Percentiles rank a stretch among this genome's conserved stretches.
Evolutionary conservation across 2,113 vertebrate species (phyloP).

Genomic region (Ictidomys tridecemlineatus): DNA sequence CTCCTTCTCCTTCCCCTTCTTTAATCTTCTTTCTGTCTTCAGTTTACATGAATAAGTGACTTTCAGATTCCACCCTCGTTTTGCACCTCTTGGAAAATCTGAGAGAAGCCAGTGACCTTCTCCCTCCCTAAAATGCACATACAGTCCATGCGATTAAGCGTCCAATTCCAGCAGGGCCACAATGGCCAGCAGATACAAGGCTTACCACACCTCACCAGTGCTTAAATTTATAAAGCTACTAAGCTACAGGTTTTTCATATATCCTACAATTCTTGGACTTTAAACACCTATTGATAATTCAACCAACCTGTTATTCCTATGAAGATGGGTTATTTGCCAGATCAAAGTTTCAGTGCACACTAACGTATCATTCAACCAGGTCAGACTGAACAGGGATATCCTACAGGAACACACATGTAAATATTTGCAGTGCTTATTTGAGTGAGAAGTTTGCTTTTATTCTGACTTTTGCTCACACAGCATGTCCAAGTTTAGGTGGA

Average conservation of each 20-base stretch:
- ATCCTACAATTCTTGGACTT: not conserved
- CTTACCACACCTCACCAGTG: not conserved
- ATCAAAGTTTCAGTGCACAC: not conserved
- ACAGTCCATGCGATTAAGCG: not conserved
- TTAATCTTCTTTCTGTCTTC: not conserved
- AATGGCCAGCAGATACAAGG: not conserved
- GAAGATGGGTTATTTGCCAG: not conserved
- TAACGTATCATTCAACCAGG: not conserved
- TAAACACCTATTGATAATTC: not conserved
- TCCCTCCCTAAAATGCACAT: not conserved
- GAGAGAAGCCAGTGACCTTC: not conserved
- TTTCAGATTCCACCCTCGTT: not conserved
- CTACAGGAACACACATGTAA: not conserved
- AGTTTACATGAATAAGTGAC: not conserved
- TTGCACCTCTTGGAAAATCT: not conserved
- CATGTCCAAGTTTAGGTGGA: not conserved
- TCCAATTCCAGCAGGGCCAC: not conserved
- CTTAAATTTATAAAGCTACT: not conserved
- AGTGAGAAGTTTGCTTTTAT: not conserved
- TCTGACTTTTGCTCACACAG: not conserved
- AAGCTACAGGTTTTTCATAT: not conserved
- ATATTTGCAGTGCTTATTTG: not conserved
- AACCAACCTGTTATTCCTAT: not conserved
- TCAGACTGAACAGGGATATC: not conserved
- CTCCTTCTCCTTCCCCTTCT: not conserved